Evolutionary conservation across 2,797 vertebrate species (phyloP), one percentile per base, ranked within the genome.

Genomic region (Uromys caudimaculatus): DNA sequence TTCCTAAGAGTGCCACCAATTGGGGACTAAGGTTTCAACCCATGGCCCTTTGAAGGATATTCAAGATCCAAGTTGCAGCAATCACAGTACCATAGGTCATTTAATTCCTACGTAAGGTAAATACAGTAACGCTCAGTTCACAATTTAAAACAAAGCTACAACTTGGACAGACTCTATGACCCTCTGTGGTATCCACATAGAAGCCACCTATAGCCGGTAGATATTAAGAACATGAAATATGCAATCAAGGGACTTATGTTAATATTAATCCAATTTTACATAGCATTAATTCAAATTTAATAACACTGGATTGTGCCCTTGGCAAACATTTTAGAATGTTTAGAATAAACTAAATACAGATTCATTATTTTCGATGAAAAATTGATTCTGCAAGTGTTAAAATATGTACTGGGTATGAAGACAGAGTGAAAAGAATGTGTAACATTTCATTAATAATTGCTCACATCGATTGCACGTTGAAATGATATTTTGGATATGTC

Each of bases 321-420:
- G 47, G 75, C 84, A 96, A 95, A 91, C 16, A 3, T n/a, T 85
- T 84, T 78, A 67, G 3, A 75, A 60, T 56, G 44, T 83, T 83
- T 73, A 35, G 44, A 92, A 87, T 64, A 35, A 52, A 93, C 23
- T 86, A 90, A 94, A 84, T 13, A 82, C 38, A 81, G 71, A 85
- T 69, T n/a, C 77, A 88, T 19, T 58, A 86, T 64, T 93, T 95
- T 81, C 10, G 24, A 41, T 64, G 44, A 93, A 94, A 92, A 91
- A 73, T 50, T 76, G 75, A 29, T 62, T 50, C 54, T 47, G 3
- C 58, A 58, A 64, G 54, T 62, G 14, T 52, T 90, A 84, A 93
- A 83, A 69, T 62, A 29, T 83, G 44, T 52, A 62, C 5, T 44
- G 78, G 35, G 58, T 86, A 88, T 41, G 62, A 95, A 92, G 54